Evolutionary conservation across 2,888 invertebrate species (phyloP), one percentile per base, ranked within the genome.

Genomic region (Eretmocerus hayati): DNA sequence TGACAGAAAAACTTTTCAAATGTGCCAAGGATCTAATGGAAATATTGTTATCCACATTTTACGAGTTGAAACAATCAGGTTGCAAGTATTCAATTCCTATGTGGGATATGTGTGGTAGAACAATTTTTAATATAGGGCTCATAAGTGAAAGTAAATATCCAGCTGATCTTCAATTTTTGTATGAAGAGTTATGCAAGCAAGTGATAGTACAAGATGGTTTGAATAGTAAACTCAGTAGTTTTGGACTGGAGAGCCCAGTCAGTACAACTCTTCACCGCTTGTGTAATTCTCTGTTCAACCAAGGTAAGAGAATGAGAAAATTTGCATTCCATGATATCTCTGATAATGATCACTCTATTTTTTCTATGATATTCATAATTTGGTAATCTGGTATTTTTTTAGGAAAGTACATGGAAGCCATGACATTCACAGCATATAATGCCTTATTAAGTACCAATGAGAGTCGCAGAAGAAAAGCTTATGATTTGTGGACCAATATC

Each of bases 401-500:
- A 21, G 53, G 50, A 13, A 54, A 60, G 40, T 66, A 59, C 22
- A 56, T 57, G 26, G 58, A 67, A 55, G 66, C 70, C 3, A 57
- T 64, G 59, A 59, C 56, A 2, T 52, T 50, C 1, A 50, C 60
- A 15, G 64, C 67, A 8, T 58, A 69, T 23, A 60, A 62, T 48
- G 63, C 57, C 15, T 42, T 69, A 16, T 37, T 67, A 9, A 65
- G 60, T 51, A 50, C 21, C 35, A 58, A 56, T 31, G 54, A 57
- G 3, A 49, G 57, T 13, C 21, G 50, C 3, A 55, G 62, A 9
- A 57, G 56, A 4, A 66, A 64, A 51, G 64, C 64, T n/a, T 66
- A 61, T 46, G 57, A 58, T 2, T 58, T 62, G 49, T 71, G 69
- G 70, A 45, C 59, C 1, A 56, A 43, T 20, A 61, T 68, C n/a